These are phyloP conservation scores for Morpho deidamia DNA, from an alignment of 2,888 invertebrate genomes.

Conservation along the genomic window DNA sequence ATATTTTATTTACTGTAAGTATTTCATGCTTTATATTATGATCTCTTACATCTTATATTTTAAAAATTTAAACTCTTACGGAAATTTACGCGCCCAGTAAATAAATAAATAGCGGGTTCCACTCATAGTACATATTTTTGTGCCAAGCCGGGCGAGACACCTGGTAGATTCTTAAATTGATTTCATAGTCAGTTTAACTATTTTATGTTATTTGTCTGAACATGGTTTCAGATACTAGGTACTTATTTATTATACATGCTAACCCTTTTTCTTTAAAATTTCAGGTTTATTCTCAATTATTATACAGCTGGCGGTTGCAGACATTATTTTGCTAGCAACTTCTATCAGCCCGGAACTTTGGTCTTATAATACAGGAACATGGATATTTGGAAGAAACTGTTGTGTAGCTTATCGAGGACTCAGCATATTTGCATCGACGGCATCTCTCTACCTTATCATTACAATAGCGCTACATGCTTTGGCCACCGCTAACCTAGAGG, in stretches of 20 bases:
- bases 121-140: too few species aligned
- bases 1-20: too few species aligned
- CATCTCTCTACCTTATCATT: constrained; percentile 75
- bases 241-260: background rate
- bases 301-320: constrained; percentile 73
- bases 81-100: too few species aligned
- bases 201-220: too few species aligned
- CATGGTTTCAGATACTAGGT: too few species aligned
- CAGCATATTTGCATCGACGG: constrained; percentile 74
- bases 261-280: constrained; percentile 35
- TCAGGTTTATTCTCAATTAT: constrained; percentile 73
- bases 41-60: too few species aligned
- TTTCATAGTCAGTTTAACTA: background rate
- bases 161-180: too few species aligned
- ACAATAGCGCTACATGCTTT: constrained; percentile 78
- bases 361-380: constrained; percentile 66
- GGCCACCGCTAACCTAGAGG: constrained; percentile 73
- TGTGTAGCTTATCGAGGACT: constrained; percentile 77
- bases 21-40: too few species aligned
- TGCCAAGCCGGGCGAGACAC: too few species aligned
- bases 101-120: too few species aligned
- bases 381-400: constrained; percentile 66
- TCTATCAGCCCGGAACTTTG: constrained; percentile 73
- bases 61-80: too few species aligned
- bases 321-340: constrained; percentile 60